Evolutionary conservation across 1,140 invertebrate species (phyloP).

Genomic region (Eubasilissa regina): DNA sequence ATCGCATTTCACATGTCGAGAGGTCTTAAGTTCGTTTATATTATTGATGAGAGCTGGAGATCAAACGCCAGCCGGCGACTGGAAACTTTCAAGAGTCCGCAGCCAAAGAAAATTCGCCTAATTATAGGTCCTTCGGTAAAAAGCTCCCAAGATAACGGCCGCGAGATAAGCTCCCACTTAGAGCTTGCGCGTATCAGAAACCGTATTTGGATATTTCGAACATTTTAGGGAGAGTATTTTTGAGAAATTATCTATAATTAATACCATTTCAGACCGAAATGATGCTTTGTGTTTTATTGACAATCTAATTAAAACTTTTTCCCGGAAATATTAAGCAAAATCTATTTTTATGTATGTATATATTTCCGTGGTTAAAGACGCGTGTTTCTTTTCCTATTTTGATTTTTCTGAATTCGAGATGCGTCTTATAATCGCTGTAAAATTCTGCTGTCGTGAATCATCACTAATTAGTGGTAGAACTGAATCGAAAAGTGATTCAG

Average conservation of each 20-base stretch:
- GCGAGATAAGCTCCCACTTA: slow-evolving; percentile 52
- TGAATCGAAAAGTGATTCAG: too few species aligned
- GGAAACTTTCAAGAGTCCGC: slow-evolving; percentile 36
- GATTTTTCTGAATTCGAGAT: too few species aligned
- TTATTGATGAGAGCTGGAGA: slow-evolving; percentile 29
- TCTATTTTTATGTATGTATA: too few species aligned
- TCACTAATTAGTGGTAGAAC: too few species aligned
- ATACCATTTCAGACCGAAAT: too few species aligned
- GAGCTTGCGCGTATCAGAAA: slow-evolving; percentile 45
- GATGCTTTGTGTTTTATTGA: too few species aligned
- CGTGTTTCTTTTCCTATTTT: too few species aligned
- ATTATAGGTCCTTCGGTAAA: slow-evolving; percentile 57
- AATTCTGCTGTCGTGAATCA: too few species aligned
- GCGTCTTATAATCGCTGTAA: too few species aligned
- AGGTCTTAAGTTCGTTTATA: slow-evolving; percentile 39
- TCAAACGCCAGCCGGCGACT: slow-evolving; percentile 31
- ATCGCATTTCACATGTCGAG: slow-evolving; percentile 39
- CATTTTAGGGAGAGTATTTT: not conserved
- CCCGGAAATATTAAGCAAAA: too few species aligned
- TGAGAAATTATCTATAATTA: not conserved
- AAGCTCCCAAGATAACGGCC: slow-evolving; percentile 54
- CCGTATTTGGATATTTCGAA: slow-evolving; percentile 13
- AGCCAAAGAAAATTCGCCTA: slow-evolving; percentile 57
- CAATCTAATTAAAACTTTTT: too few species aligned
- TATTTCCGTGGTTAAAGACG: too few species aligned